Evolutionary conservation across 2,797 vertebrate species (phyloP).

Genomic region (Anguilla megastoma): DNA sequence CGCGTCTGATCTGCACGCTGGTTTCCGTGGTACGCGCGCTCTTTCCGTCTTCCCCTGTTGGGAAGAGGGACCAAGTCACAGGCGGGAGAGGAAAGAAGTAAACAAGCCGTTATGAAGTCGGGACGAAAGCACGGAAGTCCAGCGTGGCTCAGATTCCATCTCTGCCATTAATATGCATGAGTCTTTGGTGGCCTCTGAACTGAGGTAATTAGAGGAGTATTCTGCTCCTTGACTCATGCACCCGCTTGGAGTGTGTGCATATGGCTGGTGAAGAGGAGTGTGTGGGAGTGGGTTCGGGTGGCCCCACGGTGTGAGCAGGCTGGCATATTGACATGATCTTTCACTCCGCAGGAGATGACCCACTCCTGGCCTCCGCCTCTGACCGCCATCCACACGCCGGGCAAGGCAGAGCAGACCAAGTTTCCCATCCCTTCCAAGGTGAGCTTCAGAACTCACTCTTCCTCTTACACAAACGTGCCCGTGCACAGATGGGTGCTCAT

Average conservation of each 20-base stretch:
- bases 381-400: constrained; percentile 87
- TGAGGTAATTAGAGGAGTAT: constrained; percentile 40
- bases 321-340: neutral
- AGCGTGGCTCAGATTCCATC: constrained; percentile 34
- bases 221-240: constrained; percentile 18
- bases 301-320: neutral
- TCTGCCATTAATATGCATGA: constrained; percentile 45
- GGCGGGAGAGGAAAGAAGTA: constrained; percentile 29
- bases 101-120: constrained; percentile 31
- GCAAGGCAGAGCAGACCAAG: constrained; percentile 88
- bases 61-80: neutral
- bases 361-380: constrained; percentile 91
- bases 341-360: constrained; percentile 83
- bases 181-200: constrained; percentile 41
- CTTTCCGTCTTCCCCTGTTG: neutral
- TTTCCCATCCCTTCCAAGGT: constrained; percentile 86
- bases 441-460: constrained; percentile 44
- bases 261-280: constrained; percentile 7
- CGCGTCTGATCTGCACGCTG: neutral
- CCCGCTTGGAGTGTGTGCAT: constrained; percentile 29
- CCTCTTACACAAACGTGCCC: neutral
- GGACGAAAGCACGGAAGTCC: constrained; percentile 28
- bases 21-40: neutral
- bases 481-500: neutral
- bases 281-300: neutral